Evolutionary conservation across 1,140 invertebrate species (phyloP).

Genomic region (Chironomus striatipennis): DNA sequence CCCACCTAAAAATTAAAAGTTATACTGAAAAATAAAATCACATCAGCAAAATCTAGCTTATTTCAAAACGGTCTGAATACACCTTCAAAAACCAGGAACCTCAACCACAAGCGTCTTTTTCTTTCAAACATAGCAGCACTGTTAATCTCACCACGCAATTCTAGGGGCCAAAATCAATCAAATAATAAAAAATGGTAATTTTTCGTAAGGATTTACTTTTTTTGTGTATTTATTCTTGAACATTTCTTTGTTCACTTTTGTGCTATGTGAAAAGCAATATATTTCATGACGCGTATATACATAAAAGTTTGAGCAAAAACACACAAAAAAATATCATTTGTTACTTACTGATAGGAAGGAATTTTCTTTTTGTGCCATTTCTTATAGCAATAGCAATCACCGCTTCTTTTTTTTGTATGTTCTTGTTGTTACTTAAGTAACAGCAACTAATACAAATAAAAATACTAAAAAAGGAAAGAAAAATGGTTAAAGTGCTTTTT

Average conservation of each 20-base stretch:
- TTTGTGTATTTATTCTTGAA: no score
- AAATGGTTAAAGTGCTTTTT: conserved; percentile 14
- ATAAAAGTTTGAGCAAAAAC: background rate
- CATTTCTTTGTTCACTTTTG: no score
- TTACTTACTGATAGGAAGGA: conserved; percentile 3
- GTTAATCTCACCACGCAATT: conserved; percentile 12
- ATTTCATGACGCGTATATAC: background rate
- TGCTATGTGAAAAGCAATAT: background rate
- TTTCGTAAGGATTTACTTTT: background rate
- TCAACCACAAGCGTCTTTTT: background rate
- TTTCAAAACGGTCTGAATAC: no score
- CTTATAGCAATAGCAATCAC: background rate
- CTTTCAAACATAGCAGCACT: background rate
- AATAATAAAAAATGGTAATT: conserved; percentile 15
- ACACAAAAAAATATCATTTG: conserved; percentile 3
- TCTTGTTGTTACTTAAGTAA: background rate
- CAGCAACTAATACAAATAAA: background rate
- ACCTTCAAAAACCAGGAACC: no score
- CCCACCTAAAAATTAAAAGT: no score
- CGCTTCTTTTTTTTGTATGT: background rate
- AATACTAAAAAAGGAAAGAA: background rate
- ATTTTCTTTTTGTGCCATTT: background rate
- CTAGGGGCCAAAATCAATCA: conserved; percentile 6
- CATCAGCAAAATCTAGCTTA: no score
- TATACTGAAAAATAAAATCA: no score